Evolutionary conservation across 2,797 vertebrate genomes (phyloP).

Genomic region (Acrossocheilus fasciatus): DNA sequence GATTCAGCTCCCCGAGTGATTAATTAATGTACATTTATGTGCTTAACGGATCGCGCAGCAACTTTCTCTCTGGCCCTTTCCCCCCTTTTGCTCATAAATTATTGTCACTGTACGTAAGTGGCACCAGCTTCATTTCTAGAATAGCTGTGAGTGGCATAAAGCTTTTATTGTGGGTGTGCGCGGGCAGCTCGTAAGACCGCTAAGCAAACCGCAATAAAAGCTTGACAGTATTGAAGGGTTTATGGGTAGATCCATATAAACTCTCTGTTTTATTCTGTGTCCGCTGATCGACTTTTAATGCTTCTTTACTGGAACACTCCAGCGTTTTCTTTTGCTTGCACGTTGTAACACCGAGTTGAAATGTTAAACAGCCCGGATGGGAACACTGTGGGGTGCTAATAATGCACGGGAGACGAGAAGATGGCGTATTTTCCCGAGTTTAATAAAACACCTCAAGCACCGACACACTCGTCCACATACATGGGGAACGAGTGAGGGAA

Average conservation of each 20-base stretch:
- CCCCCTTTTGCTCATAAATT: conserved; percentile 69
- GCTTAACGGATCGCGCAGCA: conserved; percentile 67
- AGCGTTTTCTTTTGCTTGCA: neutral
- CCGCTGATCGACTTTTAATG: conserved; percentile 45
- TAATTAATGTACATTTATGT: conserved; percentile 78
- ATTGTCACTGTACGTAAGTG: conserved; percentile 65
- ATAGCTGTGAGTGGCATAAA: conserved; percentile 66
- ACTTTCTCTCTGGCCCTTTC: conserved; percentile 47
- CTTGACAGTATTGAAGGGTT: conserved; percentile 47
- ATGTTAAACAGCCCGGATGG: too few species aligned
- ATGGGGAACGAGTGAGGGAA: too few species aligned
- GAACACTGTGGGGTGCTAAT: too few species aligned
- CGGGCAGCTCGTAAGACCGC: conserved; percentile 66
- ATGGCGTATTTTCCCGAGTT: too few species aligned
- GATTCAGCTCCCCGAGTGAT: conserved; percentile 71
- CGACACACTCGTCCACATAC: too few species aligned
- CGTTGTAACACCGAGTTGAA: too few species aligned
- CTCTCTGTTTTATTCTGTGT: conserved; percentile 39
- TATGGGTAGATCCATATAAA: conserved; percentile 49
- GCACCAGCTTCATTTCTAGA: conserved; percentile 72
- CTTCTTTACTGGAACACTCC: conserved; percentile 11
- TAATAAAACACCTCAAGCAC: too few species aligned
- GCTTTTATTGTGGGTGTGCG: conserved; percentile 67
- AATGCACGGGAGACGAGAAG: too few species aligned
- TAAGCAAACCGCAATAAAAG: conserved; percentile 67